phyloP scores from a whole-genome alignment of 2,888 invertebrate genomes.

The Acleris emargana region DNA sequence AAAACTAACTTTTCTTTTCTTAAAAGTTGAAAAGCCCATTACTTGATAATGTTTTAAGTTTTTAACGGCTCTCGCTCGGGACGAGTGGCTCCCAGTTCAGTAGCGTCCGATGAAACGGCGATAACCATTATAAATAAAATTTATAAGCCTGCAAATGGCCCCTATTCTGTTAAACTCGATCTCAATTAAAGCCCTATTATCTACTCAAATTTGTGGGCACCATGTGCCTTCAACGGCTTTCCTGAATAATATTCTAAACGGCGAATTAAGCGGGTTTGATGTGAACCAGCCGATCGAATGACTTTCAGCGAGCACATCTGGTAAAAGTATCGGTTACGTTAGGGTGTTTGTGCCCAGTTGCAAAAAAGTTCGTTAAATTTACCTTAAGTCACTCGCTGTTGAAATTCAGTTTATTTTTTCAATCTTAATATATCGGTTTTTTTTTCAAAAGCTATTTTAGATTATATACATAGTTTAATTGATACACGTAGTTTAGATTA shows the following conservation, averaged over 20 bases:
- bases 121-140: constrained; percentile 71
- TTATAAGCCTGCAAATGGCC: constrained; percentile 64
- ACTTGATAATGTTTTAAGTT: constrained; percentile 10
- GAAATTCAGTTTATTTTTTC: no score
- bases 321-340: not conserved
- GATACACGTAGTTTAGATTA: no score
- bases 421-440: no score
- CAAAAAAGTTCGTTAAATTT: no score
- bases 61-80: constrained; percentile 16
- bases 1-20: no score
- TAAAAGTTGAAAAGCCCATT: constrained; percentile 11
- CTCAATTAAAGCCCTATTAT: constrained; percentile 77
- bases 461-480: no score
- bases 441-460: no score
- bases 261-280: constrained; percentile 10
- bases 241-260: constrained; percentile 45
- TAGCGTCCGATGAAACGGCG: constrained; percentile 45
- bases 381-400: no score
- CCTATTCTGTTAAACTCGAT: constrained; percentile 70
- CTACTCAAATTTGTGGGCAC: constrained; percentile 62
- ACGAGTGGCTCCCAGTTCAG: constrained; percentile 32
- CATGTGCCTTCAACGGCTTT: constrained; percentile 59
- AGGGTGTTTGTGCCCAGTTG: no score
- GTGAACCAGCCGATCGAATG: constrained; percentile 18
- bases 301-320: not conserved